Evolutionary conservation across 2,113 vertebrate species (phyloP), one percentile per base, ranked within the genome.

Genomic region (Herpailurus yagouaroundi): DNA sequence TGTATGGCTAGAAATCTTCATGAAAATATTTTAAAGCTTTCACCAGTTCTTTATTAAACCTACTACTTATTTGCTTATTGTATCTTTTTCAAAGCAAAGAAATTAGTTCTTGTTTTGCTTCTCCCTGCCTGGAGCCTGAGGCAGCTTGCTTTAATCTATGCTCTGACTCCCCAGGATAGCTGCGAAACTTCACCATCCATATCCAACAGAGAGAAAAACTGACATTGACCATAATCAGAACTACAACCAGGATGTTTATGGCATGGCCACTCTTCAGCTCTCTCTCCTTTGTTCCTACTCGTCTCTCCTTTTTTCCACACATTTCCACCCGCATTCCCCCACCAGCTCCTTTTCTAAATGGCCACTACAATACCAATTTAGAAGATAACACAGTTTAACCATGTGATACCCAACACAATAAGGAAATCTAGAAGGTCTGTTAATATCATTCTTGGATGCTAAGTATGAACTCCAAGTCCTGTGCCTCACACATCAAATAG

Each of bases 141-240:
- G 97, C 92, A 92, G 79, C 92, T 93, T 96, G 69, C 82, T 97
- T 97, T 93, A 79, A 71, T 96, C 81, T 96, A 45, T 71, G 48
- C 55, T 84, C 52, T 88, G 52, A 87, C 91, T 97, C 57, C 52
- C 29, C 15, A 82, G 48, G 60, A 96, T 29, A 94, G 31, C 69
- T 96, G 48, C 74, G 41, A 79, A 92, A 87, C 48, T 80, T 93
- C 33, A 63, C 77, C n/a, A 41, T 45, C 45, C 69, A 74, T 55
- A 86, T 63, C 60, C 88, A 74, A 85, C 55, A 63, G 50, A 60
- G 15, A 94, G 79, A 90, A 94, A 87, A 97, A 79, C 48, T 95
- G 92, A 82, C 80, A 94, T 2, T 82, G 92, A 97, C 4, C 45
- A 52, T 79, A 77, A 96, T 76, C 52, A 74, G 60, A 27, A 69